These are phyloP conservation scores for Cyclina sinensis DNA, from an alignment of 1,140 invertebrate species.

Conservation along the genomic window DNA sequence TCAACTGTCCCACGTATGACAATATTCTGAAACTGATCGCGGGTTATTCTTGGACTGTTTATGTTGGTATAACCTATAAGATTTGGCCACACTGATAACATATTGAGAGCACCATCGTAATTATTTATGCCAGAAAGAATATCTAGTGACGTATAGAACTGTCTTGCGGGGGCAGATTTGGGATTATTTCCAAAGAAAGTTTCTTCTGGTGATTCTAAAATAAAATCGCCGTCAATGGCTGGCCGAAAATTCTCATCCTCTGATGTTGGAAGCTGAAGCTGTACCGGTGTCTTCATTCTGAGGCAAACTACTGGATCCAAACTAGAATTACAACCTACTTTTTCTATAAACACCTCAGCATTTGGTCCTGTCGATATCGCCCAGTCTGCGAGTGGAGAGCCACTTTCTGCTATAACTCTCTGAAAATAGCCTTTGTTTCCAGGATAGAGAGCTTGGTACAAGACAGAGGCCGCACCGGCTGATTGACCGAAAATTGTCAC, in stretches of 20 bases:
- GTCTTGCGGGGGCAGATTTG: slow-evolving; percentile 17
- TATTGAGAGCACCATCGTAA: slow-evolving; percentile 46
- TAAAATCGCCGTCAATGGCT: slow-evolving; percentile 55
- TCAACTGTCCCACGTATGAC: not conserved
- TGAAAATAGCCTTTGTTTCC: slow-evolving; percentile 71
- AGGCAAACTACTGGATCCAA: slow-evolving; percentile 9
- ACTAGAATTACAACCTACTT: not conserved
- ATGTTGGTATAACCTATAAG: not conserved
- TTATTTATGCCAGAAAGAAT: slow-evolving; percentile 58
- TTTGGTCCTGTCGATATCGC: not conserved
- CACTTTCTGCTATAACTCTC: slow-evolving; percentile 73
- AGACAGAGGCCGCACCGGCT: slow-evolving; percentile 80
- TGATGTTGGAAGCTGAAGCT: not conserved
- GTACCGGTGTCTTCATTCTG: not conserved
- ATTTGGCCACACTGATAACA: slow-evolving; percentile 1
- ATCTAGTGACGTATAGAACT: slow-evolving; percentile 60
- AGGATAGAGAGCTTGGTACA: slow-evolving; percentile 68
- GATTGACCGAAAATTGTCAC: slow-evolving; percentile 92
- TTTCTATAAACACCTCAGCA: not conserved
- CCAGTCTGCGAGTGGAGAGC: slow-evolving; percentile 43
- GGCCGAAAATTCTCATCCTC: not conserved
- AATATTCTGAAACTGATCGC: slow-evolving; percentile 27
- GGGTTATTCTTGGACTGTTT: slow-evolving; percentile 9
- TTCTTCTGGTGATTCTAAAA: slow-evolving; percentile 37
- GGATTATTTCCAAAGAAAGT: slow-evolving; percentile 16